Evolutionary conservation across 1,140 invertebrate genomes (phyloP).

Genomic region (Lysiphlebus fabarum): DNA sequence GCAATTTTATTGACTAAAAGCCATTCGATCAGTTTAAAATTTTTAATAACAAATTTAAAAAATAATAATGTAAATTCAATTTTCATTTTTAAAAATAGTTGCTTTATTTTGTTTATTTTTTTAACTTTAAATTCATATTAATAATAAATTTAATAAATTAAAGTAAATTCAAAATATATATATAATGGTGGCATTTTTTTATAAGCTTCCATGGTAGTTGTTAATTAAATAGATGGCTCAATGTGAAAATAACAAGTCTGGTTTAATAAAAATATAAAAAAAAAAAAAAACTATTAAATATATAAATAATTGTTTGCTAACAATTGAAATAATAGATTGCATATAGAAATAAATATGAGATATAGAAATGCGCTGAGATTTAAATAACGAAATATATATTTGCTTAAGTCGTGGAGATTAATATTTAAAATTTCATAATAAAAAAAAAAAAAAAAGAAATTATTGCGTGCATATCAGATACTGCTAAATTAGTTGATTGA

Average conservation of each 20-base stretch:
- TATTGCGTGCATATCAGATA: constrained; percentile 11
- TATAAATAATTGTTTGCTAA: constrained; percentile 16
- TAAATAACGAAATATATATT: neutral
- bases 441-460: neutral
- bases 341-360: neutral
- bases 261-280: constrained; percentile 30
- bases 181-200: constrained; percentile 23
- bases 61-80: neutral
- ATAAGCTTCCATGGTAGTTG: constrained; percentile 30
- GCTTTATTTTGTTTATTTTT: neutral
- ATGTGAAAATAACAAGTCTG: constrained; percentile 45
- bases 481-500: constrained; percentile 7
- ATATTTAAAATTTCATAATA: too few relatives aligned
- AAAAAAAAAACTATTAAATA: constrained; percentile 13
- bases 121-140: neutral
- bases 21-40: neutral
- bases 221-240: constrained; percentile 40
- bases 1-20: neutral
- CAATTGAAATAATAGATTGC: constrained; percentile 26
- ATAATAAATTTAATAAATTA: constrained; percentile 7
- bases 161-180: constrained; percentile 14
- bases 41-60: neutral
- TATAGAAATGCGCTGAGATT: constrained; percentile 2
- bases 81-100: neutral
- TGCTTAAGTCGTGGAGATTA: too few relatives aligned